These are phyloP conservation scores for Amiota minor DNA, from an alignment of 2,888 invertebrate species.

Conservation along the genomic window DNA sequence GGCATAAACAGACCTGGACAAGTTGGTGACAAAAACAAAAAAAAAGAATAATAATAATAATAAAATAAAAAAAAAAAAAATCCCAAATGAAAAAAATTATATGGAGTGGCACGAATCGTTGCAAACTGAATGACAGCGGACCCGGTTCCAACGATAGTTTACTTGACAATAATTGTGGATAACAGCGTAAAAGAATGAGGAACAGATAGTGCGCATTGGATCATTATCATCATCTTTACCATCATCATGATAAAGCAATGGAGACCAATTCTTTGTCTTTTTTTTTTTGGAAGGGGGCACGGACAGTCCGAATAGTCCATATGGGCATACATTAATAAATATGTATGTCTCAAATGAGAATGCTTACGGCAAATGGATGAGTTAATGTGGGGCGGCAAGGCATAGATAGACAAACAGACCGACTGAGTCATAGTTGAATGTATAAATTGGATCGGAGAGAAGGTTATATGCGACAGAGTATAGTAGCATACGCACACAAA, in stretches of 20 bases:
- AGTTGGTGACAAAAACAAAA: too few relatives aligned
- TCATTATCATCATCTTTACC: neutral
- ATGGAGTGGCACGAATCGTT: neutral
- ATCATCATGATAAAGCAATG: slow-evolving; percentile 2
- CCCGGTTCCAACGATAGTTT: neutral
- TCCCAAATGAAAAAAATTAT: neutral
- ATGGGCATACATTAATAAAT: slow-evolving; percentile 28
- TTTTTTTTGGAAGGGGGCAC: neutral
- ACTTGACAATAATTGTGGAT: slow-evolving; percentile 4
- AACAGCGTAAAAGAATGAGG: neutral
- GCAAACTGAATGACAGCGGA: neutral
- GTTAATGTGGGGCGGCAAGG: neutral
- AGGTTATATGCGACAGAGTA: too few relatives aligned
- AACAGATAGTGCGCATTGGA: neutral
- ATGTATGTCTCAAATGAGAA: slow-evolving; percentile 37
- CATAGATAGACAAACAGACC: neutral
- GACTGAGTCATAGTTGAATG: neutral
- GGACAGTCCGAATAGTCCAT: neutral
- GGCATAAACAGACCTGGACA: too few relatives aligned
- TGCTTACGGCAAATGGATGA: neutral
- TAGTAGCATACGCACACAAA: neutral
- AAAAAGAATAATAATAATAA: neutral
- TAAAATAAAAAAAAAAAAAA: neutral
- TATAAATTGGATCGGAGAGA: too few relatives aligned
- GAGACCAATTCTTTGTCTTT: neutral